Conservation (phyloP, 2,113 vertebrate species). For the Hippolais icterina region DNA sequence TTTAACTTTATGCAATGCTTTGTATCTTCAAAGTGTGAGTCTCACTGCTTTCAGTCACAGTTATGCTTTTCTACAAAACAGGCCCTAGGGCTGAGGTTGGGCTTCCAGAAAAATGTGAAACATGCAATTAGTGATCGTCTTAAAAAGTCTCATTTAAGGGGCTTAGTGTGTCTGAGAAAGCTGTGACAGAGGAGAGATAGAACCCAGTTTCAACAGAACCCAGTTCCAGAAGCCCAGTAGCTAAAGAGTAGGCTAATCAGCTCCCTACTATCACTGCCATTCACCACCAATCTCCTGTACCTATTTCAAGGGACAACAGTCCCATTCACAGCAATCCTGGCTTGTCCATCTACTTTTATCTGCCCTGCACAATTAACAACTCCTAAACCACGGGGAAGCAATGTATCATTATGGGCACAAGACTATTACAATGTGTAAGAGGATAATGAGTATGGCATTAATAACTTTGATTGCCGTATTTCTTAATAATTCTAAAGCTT, state of each 20-base stretch:
- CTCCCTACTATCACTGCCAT: not conserved
- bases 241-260: not conserved
- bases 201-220: not conserved
- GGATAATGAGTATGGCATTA: not conserved
- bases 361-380: not conserved
- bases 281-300: not conserved
- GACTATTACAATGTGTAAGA: not conserved
- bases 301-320: not conserved
- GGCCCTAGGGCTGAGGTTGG: not conserved
- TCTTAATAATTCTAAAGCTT: not conserved
- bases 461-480: not conserved
- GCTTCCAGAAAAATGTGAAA: constrained; percentile 15
- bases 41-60: constrained; percentile 13
- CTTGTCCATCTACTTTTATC: not conserved
- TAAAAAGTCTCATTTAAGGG: not conserved
- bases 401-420: not conserved
- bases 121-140: not conserved
- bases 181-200: not conserved
- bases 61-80: not conserved
- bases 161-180: not conserved
- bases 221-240: not conserved
- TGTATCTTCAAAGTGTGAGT: not conserved
- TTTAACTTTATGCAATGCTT: constrained; percentile 9
- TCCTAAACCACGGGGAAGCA: not conserved
- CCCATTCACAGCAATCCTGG: rapidly evolving